Base-by-base conservation (phyloP, 2,113 vertebrate species). In the Lamprotornis superbus region DNA sequence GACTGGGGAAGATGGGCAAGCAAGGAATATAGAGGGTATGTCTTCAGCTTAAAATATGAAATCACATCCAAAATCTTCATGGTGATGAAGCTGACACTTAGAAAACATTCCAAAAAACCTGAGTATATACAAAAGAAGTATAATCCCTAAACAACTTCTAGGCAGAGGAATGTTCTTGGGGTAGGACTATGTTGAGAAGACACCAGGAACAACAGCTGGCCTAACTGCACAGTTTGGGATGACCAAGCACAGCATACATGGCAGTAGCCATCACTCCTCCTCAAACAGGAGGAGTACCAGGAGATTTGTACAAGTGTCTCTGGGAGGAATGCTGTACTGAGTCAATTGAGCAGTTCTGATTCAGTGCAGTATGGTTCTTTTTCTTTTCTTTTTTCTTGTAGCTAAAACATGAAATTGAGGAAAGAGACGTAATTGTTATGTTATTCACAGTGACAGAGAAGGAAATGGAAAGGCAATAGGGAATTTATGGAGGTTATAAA, bases 401-500 rank as follows among this genome's bases (percentile, higher is more conserved):
- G 39, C 31, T 70, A 70, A 83, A 83, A 77, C 44, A 37, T 61
- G 49, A 87, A 84, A 76, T 60, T 0, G 5, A 64, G 40, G 28
- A 23, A 60, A 69, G 59, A 76, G 16, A 24, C 2, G 4, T 65
- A 60, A 69, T 89, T 85, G 35, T 68, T 68, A 42, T 2, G 4
- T 83, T 93, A 47, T 52, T 88, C 89, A 79, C 30, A 55, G 60
- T 86, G 68, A 18, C 60, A 67, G 33, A 83, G 63, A 44, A 83
- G 84, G 64, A 94, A 93, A 77, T 74, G 47, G 49, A 74, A 83
- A 53, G 33, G 64, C 42, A 70, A 7, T 39, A 63, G 63, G 24
- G 63, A 81, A 92, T 77, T 90, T 70, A 63, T 76, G 42, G 27
- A 73, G 33, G 23, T 21, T 87, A 42, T 87, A 85, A 93, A 91